Percentiles rank a stretch among this genome's conserved stretches.
Evolutionary conservation across 2,888 invertebrate species (phyloP).

Genomic region (Deladenus siricidicola): DNA sequence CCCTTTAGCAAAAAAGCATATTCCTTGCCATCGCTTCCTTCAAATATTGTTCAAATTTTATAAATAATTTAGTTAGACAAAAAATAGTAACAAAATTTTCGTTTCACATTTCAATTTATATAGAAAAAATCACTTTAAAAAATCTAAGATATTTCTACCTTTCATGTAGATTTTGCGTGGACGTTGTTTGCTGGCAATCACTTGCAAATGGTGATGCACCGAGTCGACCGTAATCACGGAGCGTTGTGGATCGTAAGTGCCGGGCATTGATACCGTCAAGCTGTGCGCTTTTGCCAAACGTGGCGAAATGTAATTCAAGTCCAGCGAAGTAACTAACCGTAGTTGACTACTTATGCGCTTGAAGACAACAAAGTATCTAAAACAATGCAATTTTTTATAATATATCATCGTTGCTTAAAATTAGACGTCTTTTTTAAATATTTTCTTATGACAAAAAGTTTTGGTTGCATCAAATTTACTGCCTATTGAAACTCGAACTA

Average conservation of each 20-base stretch:
- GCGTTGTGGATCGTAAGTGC: slow-evolving; percentile 88
- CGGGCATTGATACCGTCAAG: slow-evolving; percentile 90
- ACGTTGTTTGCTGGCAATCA: slow-evolving; percentile 94
- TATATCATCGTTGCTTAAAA: too few species aligned
- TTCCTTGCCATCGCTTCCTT: slow-evolving; percentile 89
- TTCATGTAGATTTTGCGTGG: slow-evolving; percentile 85
- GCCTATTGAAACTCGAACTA: too few species aligned
- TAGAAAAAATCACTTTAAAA: background rate
- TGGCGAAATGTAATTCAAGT: slow-evolving; percentile 82
- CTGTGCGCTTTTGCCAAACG: slow-evolving; percentile 63
- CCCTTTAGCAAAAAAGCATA: slow-evolving; percentile 97
- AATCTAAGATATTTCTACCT: slow-evolving; percentile 55
- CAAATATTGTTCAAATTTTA: slow-evolving; percentile 4
- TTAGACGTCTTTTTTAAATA: too few species aligned
- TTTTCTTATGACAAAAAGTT: too few species aligned
- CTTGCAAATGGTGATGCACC: slow-evolving; percentile 55
- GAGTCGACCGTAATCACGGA: slow-evolving; percentile 61
- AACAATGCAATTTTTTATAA: too few species aligned
- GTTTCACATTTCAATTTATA: too few species aligned
- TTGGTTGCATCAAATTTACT: too few species aligned
- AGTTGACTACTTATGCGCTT: slow-evolving; percentile 88
- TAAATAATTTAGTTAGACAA: too few species aligned
- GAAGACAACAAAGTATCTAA: slow-evolving; percentile 95
- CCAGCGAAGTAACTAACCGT: slow-evolving; percentile 60
- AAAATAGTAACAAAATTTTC: background rate